Evolutionary conservation across 1,140 invertebrate species (phyloP).

Genomic region (Drosophila simulans): DNA sequence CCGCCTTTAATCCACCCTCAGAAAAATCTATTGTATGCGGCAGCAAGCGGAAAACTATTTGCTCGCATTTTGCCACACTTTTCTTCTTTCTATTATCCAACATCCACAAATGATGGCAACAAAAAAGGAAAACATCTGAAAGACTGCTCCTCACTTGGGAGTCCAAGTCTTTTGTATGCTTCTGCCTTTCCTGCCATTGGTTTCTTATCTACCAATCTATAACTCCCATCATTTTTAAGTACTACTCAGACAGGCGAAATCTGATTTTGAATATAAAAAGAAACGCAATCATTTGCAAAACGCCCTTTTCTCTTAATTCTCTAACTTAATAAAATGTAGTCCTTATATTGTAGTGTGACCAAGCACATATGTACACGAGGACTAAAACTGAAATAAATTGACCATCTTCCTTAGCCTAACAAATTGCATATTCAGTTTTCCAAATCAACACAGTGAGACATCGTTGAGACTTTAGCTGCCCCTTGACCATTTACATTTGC

Average conservation of each 20-base stretch:
- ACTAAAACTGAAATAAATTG: neutral
- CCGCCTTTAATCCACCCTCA: conserved; percentile 11
- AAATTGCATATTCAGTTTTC: neutral
- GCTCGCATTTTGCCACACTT: conserved; percentile 40
- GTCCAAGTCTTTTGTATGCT: conserved; percentile 17
- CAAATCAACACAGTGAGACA: neutral
- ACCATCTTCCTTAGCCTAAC: too few species aligned
- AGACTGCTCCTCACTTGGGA: conserved; percentile 21
- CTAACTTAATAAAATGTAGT: too few species aligned
- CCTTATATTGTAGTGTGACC: too few species aligned
- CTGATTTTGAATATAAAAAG: neutral
- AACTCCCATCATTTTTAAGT: conserved; percentile 22
- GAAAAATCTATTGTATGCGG: conserved; percentile 40
- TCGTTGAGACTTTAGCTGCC: neutral
- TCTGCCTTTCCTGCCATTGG: neutral
- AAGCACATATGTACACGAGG: neutral
- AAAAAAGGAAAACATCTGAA: conserved; percentile 20
- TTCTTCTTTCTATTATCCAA: conserved; percentile 17
- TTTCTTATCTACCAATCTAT: conserved; percentile 33
- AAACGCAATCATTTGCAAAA: neutral
- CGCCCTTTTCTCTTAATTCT: too few species aligned
- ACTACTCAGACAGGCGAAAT: conserved; percentile 11
- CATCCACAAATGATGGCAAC: conserved; percentile 19
- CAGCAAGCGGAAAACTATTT: conserved; percentile 72
- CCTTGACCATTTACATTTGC: conserved; percentile 15